Percentiles rank a stretch among this genome's conserved stretches.
phyloP scores from a whole-genome alignment of 2,113 vertebrate species.

The Pogonocichla stellata region DNA sequence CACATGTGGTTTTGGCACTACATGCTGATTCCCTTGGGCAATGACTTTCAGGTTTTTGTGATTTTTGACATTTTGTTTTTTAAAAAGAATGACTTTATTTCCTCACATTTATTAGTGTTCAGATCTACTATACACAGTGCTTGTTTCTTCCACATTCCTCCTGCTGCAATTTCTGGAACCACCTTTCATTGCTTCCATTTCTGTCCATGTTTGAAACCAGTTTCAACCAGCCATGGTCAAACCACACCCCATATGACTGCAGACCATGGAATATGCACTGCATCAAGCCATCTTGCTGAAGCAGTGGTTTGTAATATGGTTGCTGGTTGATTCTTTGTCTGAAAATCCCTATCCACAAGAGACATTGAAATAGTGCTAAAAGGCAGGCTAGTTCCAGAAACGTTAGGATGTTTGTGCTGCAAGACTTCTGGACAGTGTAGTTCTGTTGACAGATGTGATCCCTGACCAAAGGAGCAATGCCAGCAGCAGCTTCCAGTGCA shows the following conservation, averaged over 20 bases:
- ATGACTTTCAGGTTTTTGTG: conserved; percentile 31
- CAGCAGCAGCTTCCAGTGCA: background rate
- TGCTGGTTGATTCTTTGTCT: conserved; percentile 29
- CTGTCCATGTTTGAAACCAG: background rate
- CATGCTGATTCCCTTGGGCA: background rate
- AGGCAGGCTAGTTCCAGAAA: conserved; percentile 24
- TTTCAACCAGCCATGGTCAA: conserved; percentile 29
- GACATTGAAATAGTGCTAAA: conserved; percentile 34
- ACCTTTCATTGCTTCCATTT: conserved; percentile 4
- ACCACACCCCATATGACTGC: conserved; percentile 35
- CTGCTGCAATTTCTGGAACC: background rate
- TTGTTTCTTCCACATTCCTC: background rate
- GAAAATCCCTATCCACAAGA: conserved; percentile 46
- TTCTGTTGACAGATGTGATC: background rate
- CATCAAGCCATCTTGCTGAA: conserved; percentile 35
- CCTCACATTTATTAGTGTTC: conserved; percentile 5
- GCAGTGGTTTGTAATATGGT: conserved; percentile 30
- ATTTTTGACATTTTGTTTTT: background rate
- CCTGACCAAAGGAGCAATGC: background rate
- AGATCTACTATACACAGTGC: background rate
- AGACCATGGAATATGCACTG: conserved; percentile 9
- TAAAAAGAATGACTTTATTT: conserved; percentile 1
- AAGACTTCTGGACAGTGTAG: conserved; percentile 20
- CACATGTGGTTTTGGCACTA: conserved; percentile 29
- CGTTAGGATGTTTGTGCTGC: background rate